Conservation (phyloP, 2,888 invertebrate species). For the Heliconius hortense region DNA sequence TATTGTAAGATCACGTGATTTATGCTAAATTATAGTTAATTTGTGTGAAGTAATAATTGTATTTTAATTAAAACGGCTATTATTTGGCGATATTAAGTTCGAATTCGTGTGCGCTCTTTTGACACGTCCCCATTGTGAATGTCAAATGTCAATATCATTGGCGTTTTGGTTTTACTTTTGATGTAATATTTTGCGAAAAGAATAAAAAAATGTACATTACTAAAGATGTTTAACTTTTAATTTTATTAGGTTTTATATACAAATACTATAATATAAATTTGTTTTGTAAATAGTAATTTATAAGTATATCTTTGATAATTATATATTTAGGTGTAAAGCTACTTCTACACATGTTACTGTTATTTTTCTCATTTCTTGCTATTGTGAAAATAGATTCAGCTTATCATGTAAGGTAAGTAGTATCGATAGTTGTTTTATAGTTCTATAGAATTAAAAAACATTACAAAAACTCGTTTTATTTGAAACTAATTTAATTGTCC, state of each 20-base stretch:
- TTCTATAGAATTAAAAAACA: not conserved
- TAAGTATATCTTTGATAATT: not conserved
- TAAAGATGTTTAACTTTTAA: not conserved
- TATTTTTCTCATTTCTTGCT: not conserved
- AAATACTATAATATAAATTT: not conserved
- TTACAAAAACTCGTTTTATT: not conserved
- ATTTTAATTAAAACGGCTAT: conserved; percentile 10
- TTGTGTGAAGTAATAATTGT: conserved; percentile 1
- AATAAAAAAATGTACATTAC: no score
- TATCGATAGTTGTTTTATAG: not conserved
- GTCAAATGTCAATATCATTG: conserved; percentile 40
- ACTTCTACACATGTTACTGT: not conserved
- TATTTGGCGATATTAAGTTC: conserved; percentile 31
- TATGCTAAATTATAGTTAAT: conserved; percentile 6
- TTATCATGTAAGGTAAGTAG: not conserved
- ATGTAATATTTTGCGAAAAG: not conserved
- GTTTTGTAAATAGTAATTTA: not conserved
- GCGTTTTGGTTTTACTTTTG: conserved; percentile 6
- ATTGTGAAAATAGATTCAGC: not conserved
- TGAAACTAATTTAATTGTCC: conserved; percentile 20
- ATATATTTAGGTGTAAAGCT: not conserved
- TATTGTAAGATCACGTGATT: not conserved
- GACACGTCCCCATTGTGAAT: conserved; percentile 43
- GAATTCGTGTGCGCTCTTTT: conserved; percentile 36
- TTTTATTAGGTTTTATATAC: not conserved